A percentile compares a stretch with the other conserved stretches of the same genome.
phyloP scores from a whole-genome alignment of 2,797 vertebrate species.

The Anas flavirostris region DNA sequence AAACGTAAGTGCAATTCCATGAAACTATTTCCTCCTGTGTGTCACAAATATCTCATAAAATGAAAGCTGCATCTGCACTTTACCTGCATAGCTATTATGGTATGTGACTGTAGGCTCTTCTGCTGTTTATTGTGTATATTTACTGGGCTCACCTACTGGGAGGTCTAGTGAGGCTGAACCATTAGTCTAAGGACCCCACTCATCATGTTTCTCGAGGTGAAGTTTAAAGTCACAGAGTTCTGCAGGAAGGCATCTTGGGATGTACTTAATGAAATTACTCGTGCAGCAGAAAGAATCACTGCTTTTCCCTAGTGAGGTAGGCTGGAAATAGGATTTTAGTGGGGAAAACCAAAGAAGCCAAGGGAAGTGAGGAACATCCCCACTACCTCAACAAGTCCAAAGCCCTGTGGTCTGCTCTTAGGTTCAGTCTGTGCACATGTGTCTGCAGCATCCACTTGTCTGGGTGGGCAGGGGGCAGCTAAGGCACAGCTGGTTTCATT shows the following conservation, averaged over 20 bases:
- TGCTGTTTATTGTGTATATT: not conserved
- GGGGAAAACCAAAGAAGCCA: not conserved
- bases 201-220: not conserved
- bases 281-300: not conserved
- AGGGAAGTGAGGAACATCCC: not conserved
- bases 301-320: not conserved
- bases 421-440: not conserved
- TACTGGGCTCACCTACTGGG: not conserved
- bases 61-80: not conserved
- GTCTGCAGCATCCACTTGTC: not conserved
- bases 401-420: rapidly evolving
- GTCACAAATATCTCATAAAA: not conserved
- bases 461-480: not conserved
- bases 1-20: not conserved
- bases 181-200: not conserved
- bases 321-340: not conserved
- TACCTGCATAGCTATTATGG: not conserved
- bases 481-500: not conserved
- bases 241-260: not conserved
- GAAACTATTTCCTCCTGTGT: not conserved
- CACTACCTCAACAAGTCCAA: not conserved
- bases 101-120: not conserved
- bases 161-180: not conserved
- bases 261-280: not conserved
- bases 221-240: not conserved